Base-by-base conservation (phyloP, 2,113 vertebrate genomes). In the Echinops telfairi region DNA sequence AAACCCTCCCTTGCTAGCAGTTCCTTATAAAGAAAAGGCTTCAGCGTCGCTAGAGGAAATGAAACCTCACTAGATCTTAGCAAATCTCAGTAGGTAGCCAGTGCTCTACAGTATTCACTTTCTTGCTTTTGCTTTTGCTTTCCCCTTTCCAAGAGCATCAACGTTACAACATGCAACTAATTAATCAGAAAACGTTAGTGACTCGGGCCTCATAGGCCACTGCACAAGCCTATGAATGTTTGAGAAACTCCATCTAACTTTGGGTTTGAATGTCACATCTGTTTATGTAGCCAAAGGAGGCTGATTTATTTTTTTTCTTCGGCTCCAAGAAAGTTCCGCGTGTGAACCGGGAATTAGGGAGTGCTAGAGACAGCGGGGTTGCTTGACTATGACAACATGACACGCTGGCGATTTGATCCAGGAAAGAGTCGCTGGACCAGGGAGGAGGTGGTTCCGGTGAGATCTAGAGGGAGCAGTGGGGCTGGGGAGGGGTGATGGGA, bases 181-280 rank as follows among this genome's bases (percentile, higher is more conserved):
- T 90, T 93, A 90, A 95, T 95, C 94, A 88, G 83, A 95, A 95
- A 95, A 92, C 77, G 82, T 93, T 71, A 76, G 89, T 16, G 38
- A 76, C 78, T 91, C 88, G 92, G 86, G 86, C 88, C 93, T 94
- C 60, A 83, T 60, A 96, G 97, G 90, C 93, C 95, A 92, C 36
- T 83, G 92, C 95, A 92, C 79, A 95, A 92, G 82, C 79, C 85
- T 71, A 92, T 76, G 91, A 89, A 66, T 29, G n/a, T 80, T 88
- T 23, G 40, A 90, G 86, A 92, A 94, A 93, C 91, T 92, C 90
- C 89, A 71, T 76, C 89, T 88, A 91, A 83, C 90, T 86, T 76
- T 76, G 88, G 20, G 58, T 89, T 96, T 97, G 85, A 95, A 83
- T 90, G 88, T 91, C 92, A 92, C 83, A 90, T 90, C 66, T 94